Conservation (phyloP, 2,797 vertebrate species). For the Myotis vivesi region DNA sequence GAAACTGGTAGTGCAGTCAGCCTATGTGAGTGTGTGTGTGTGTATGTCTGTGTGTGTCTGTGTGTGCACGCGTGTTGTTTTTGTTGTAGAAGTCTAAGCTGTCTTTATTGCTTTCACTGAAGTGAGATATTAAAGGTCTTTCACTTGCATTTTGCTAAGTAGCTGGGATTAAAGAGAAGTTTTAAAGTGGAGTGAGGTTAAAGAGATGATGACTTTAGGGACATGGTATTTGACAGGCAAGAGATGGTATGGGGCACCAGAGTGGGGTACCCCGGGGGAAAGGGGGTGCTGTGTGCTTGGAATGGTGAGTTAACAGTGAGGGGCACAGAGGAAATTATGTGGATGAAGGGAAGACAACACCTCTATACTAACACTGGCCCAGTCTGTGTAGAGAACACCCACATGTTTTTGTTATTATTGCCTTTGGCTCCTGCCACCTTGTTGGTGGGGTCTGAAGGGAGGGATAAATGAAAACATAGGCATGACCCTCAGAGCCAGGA, state of each 20-base stretch:
- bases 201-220: too few species aligned
- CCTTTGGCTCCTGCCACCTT: background rate
- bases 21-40: background rate
- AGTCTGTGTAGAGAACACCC: background rate
- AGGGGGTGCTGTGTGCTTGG: background rate
- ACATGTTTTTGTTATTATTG: background rate
- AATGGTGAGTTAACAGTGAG: background rate
- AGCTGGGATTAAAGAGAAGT: background rate
- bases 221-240: background rate
- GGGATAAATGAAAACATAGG: background rate
- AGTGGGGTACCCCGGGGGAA: rapidly evolving
- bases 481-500: background rate
- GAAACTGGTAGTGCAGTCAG: rapidly evolving
- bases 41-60: too few species aligned
- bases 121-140: background rate
- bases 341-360: background rate
- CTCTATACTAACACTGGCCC: background rate
- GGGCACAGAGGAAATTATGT: background rate
- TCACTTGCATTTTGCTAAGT: background rate
- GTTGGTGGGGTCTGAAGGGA: too few species aligned
- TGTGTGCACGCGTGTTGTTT: rapidly evolving
- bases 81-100: background rate
- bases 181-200: background rate
- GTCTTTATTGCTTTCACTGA: background rate
- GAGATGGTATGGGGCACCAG: background rate